Evolutionary conservation across 2,797 vertebrate species (phyloP), one percentile per base, ranked within the genome.

Genomic region (Furcifer pardalis): DNA sequence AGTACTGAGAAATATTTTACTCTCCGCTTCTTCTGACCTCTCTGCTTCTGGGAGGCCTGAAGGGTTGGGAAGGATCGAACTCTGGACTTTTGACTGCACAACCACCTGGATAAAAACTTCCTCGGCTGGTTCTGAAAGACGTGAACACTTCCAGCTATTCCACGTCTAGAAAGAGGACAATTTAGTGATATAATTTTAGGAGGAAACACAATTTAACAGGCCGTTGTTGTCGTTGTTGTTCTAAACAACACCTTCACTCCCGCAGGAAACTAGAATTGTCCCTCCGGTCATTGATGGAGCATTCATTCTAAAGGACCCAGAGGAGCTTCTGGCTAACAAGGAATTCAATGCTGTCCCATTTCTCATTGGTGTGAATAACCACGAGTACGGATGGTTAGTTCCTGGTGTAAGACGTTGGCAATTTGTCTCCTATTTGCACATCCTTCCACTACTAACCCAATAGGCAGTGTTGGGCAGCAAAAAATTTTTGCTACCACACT

Each of bases 301-400:
- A 17, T 95, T 95, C 81, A n/a, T 95, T 21, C 90, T 86, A 62
- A 92, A 66, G 60, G 74, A 90, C 4, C 83, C 88, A 0, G 46
- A 83, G 27, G 89, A 91, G 30, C 82, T 94, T 7, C 44, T 94
- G 80, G 78, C 82, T 2, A 83, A 71, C n/a, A 75, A 71, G 0
- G 83, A 91, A 3, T 82, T 92, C 79, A 90, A 81, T 1, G 66
- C 82, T 5, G 87, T 95, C 21, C 92, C 92, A 15, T 92, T 90
- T 80, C 86, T 95, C 40, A 84, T 90, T 7, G 94, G 94, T 30
- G 35, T 92, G 49, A 94, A 87, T 80, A 92, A 81, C 0, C 78
- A 95, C 30, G 94, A 95, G n/a, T 92, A 46, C 1, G 82, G 93
- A 10, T 94, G 89, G 92, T 0, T 23, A 9, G 2, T 78, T 60